Base-by-base conservation (phyloP, 2,888 invertebrate species). In the Dorcus parallelipipedus region DNA sequence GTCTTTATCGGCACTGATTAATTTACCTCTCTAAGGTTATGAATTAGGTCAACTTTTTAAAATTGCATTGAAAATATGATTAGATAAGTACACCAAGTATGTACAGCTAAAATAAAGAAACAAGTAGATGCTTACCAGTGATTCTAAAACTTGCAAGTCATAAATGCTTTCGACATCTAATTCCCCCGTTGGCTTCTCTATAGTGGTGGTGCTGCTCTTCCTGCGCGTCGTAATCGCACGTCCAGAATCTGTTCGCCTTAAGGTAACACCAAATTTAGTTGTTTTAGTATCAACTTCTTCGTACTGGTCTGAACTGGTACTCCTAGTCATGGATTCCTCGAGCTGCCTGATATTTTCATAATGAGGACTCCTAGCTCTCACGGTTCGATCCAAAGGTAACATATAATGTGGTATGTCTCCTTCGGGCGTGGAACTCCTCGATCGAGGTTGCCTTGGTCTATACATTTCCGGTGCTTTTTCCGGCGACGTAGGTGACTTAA, bases 111-210 rank as follows among this genome's bases (percentile, higher is more conserved):
- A 20, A 40, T 47, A 39, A 56, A 50, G 26, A 33, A 6, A 33
- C 49, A 43, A 20, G 14, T 49, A 23, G 39, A 5, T 26, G 81
- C 83, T 83, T 74, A 87, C 87, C 83, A 90, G 83, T 78, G 84
- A 83, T 78, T 90, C 90, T 58, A 91, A 80, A 67, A 88, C 79
- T 70, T 84, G 83, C 64, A 90, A 71, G 68, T 91, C 89, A 66
- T 83, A 87, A 63, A 91, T 87, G 65, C 89, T 86, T 76, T 91
- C 90, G 65, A 91, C 86, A 69, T 84, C 83, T 65, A 83, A 81
- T 68, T 82, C 74, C 7, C 50, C 33, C 69, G 71, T 10, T 9
- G 10, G 9, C 17, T 40, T 48, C 2, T 54, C 52, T 17, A 48
- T 54, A 3, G 53, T 38, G n/a, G 47, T 47, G 6, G 48, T 39